Evolutionary conservation across 2,888 invertebrate species (phyloP).

Genomic region (Cylindroiulus punctatus): DNA sequence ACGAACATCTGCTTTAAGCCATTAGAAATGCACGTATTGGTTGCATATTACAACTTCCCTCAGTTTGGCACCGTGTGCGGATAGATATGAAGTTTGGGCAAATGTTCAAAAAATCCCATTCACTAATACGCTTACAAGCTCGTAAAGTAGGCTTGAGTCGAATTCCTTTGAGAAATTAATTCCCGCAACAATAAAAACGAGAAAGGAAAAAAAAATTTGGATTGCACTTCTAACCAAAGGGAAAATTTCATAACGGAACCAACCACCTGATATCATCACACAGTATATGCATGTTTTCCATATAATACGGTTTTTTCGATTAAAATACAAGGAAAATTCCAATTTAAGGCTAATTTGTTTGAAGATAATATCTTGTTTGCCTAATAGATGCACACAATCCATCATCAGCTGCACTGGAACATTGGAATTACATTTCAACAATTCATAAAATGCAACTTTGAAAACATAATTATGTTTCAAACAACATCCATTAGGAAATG

Average conservation of each 20-base stretch:
- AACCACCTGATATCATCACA: background rate
- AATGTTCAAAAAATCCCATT: background rate
- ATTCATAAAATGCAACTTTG: background rate
- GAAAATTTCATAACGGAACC: background rate
- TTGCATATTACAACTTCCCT: background rate
- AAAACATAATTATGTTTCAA: background rate
- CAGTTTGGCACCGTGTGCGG: background rate
- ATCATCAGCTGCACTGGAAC: background rate
- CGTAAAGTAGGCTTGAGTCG: slow-evolving; percentile 2
- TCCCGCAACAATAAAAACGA: background rate
- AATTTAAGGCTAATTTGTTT: too few species aligned
- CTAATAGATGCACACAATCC: background rate
- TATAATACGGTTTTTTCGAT: too few species aligned
- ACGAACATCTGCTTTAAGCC: slow-evolving; percentile 24
- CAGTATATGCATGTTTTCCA: too few species aligned
- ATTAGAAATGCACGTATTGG: background rate
- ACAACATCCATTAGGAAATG: background rate
- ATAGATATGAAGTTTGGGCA: background rate
- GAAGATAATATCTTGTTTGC: background rate
- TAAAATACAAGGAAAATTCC: too few species aligned
- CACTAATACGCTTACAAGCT: slow-evolving; percentile 11
- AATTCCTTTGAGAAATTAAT: background rate
- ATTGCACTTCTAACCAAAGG: background rate
- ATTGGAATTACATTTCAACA: background rate
- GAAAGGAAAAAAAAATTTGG: background rate